Base-by-base conservation (phyloP, 2,888 invertebrate species). In the Creontiades dilutus region DNA sequence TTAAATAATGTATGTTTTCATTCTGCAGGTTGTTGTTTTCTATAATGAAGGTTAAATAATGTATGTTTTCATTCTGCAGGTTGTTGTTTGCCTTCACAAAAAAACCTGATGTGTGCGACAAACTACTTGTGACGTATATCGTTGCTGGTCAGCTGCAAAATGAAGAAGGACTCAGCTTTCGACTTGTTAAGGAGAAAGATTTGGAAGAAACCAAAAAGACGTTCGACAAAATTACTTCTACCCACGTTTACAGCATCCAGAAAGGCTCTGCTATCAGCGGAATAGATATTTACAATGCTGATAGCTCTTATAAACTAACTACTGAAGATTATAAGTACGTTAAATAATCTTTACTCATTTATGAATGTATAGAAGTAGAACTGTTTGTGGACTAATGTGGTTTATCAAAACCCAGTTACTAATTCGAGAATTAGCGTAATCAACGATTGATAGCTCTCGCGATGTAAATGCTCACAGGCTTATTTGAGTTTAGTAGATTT, bases 241-340 rank as follows among this genome's bases (percentile, higher is more conserved):
- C 94, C 89, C 94, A 94, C 91, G 90, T 94, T 48, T 94, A 94
- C 90, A 94, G 94, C 84, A 88, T 94, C 19, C 93, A 94, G 90
- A 94, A 93, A 91, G 78, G 85, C 13, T 14, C 47, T 55, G 27
- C 37, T n/a, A 37, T 90, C n/a, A 87, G 81, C 7, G 80, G 86
- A 5, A 46, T 78, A 3, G 91, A 91, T 55, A 46, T 91, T n/a
- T 91, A 89, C 85, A 90, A 90, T 78, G 90, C 90, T 0, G 90
- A 90, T 37, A 52, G 61, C 28, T 75, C 86, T 78, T 90, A 86
- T 37, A 75, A 82, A 37, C 55, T 90, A 14, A 75, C 75, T 23
- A 4, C 37, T 11, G 90, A 91, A 19, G 89, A 80, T 7, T 75
- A 80, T 13, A 90, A 68, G 91, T 90, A 86, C 14, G 86, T 75